Evolutionary conservation across 2,888 invertebrate species (phyloP), one percentile per base, ranked within the genome.

Genomic region (Dendrolimus houi): DNA sequence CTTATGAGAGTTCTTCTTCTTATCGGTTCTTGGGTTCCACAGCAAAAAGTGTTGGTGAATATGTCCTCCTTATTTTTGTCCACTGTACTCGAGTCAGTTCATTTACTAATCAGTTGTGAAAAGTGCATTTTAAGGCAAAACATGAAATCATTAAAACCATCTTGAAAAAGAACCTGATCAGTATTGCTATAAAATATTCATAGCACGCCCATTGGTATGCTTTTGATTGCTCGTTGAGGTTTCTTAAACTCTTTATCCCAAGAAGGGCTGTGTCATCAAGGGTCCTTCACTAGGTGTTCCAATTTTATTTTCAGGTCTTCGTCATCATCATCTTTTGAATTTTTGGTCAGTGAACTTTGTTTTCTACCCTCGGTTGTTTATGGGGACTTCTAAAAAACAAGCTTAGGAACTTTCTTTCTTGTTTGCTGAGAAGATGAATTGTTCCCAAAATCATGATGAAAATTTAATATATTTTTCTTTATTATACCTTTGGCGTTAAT

Each of bases 131-230:
- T 94, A 52, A 99, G 88, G 77, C 98, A 98, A 64, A 96, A 95
- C 85, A 95, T 95, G 79, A 99, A 99, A 87, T 99, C 99, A 87
- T 99, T 99, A 76, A 98, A 98, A 52, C 97, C 98, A 66, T 96
- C 94, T 17, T 17, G 17, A 86, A 99, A 99, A 52, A 99, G 89
- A 52, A 97, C 95, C 77, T 96, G 95, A 79, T 99, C 99, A 69
- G 99, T 96, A 75, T 98, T 99, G 68, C 99, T 99, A 85, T 99
- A 99, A 87, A 99, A 95, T 98, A 99, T 83, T 99, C 99, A 85
- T 97, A 99, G 83, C 98, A 99, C 9, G 99, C 99, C 98, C 99
- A 99, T 86, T 98, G 98, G 80, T 99, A 98, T 7, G 99, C 99
- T 90, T 99, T 99, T 0, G 99, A 99, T 64, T 99, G 87, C 86